Conservation (phyloP, 2,113 vertebrate species). For the Oostethus manadensis region DNA sequence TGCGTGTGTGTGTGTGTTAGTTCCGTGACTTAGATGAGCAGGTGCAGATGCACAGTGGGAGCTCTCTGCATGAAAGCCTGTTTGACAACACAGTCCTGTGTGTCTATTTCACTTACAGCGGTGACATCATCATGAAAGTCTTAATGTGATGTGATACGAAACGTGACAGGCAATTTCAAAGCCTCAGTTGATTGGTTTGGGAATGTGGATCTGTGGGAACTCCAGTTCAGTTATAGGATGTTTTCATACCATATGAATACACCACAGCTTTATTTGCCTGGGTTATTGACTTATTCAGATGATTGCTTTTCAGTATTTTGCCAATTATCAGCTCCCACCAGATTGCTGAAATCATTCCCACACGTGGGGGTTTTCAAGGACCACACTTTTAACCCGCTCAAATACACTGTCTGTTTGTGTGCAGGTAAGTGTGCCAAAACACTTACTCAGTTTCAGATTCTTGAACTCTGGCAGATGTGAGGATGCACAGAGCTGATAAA, state of each 20-base stretch:
- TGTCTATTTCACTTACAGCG: background rate
- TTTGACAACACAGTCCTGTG: constrained; percentile 28
- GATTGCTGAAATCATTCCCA: too few relatives aligned
- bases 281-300: background rate
- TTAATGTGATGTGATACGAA: background rate
- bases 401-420: background rate
- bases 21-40: constrained; percentile 41
- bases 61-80: constrained; percentile 29
- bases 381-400: too few relatives aligned
- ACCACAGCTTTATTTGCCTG: background rate
- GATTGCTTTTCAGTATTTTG: constrained; percentile 7
- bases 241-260: too few relatives aligned
- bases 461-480: constrained; percentile 87
- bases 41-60: constrained; percentile 65
- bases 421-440: background rate
- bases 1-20: constrained; percentile 28
- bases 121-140: background rate
- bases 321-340: background rate
- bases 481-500: constrained; percentile 97
- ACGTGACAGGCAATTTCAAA: constrained; percentile 6
- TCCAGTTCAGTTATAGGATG: background rate
- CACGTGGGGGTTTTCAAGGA: too few relatives aligned
- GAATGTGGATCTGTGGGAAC: background rate
- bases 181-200: background rate
- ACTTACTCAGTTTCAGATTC: constrained; percentile 83